These are phyloP conservation scores for Boloria selene DNA, from an alignment of 2,888 invertebrate species.

Conservation along the genomic window DNA sequence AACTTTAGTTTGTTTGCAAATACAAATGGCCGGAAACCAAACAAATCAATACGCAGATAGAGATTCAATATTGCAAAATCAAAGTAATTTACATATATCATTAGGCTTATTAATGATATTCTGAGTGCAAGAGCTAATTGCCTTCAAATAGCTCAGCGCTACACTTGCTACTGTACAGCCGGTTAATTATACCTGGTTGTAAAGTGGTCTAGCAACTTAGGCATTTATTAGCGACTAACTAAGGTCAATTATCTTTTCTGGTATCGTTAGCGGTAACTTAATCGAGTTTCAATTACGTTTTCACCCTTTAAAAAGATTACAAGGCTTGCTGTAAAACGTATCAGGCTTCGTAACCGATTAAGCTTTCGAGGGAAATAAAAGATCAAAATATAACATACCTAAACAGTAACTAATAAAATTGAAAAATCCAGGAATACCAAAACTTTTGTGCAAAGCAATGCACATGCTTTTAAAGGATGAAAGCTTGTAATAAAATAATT, in stretches of 20 bases:
- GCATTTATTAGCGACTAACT: constrained; percentile 72
- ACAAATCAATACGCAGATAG: constrained; percentile 17
- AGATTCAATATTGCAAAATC: constrained; percentile 29
- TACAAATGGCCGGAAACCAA: constrained; percentile 7
- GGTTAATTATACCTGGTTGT: constrained; percentile 70
- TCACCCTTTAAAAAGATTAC: constrained; percentile 14
- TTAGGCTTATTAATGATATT: constrained; percentile 38
- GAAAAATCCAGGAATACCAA: background rate
- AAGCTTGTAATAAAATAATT: constrained; percentile 21
- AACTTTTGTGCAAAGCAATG: constrained; percentile 11
- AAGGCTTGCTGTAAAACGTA: background rate
- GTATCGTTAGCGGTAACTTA: constrained; percentile 42
- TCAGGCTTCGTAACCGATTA: background rate
- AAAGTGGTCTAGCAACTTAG: constrained; percentile 62
- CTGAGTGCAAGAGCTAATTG: constrained; percentile 42
- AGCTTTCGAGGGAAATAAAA: background rate
- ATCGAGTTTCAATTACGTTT: constrained; percentile 19
- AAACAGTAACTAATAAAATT: background rate
- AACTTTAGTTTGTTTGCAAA: background rate
- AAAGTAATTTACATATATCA: constrained; percentile 34
- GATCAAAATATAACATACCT: background rate
- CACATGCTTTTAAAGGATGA: too few relatives aligned
- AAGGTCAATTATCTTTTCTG: constrained; percentile 65
- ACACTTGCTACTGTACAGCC: constrained; percentile 61
- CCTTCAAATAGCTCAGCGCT: constrained; percentile 36